Evolutionary conservation across 2,797 vertebrate species (phyloP).

Genomic region (Apodemus agrarius): DNA sequence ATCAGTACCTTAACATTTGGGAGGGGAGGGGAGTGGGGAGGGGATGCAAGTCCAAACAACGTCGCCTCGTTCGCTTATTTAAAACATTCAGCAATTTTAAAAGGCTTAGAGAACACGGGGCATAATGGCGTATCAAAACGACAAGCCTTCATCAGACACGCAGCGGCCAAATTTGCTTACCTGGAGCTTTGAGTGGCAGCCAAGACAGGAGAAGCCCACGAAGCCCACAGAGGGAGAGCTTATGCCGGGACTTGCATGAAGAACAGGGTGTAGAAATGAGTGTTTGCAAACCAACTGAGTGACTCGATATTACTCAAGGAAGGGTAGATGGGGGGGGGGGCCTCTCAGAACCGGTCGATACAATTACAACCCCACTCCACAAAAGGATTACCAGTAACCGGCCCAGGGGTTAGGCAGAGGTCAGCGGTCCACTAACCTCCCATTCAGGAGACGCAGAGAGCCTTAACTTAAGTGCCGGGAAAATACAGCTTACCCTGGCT

Average conservation of each 20-base stretch:
- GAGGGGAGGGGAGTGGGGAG: not conserved
- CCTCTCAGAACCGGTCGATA: not conserved
- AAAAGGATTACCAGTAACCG: constrained; percentile 20
- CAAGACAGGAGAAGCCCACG: constrained; percentile 53
- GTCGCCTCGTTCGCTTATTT: constrained; percentile 67
- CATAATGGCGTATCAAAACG: constrained; percentile 62
- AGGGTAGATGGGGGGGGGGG: not conserved
- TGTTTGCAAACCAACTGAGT: constrained; percentile 42
- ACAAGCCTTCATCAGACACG: constrained; percentile 55
- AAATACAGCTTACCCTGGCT: not conserved
- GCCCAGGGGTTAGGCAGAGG: not conserved
- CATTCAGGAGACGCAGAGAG: not conserved
- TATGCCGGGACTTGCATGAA: constrained; percentile 63
- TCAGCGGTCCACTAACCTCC: not conserved
- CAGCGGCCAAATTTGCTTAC: constrained; percentile 63
- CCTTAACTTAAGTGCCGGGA: not conserved
- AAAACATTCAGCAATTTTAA: constrained; percentile 73
- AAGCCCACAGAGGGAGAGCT: constrained; percentile 43
- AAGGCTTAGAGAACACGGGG: constrained; percentile 65
- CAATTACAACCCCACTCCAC: constrained; percentile 5
- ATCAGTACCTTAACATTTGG: constrained; percentile 17
- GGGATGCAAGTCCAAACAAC: constrained; percentile 78
- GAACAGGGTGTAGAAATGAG: constrained; percentile 42
- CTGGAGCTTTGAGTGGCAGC: constrained; percentile 63
- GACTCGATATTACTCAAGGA: not conserved